phyloP scores from a whole-genome alignment of 1,140 invertebrate genomes.

The Apis laboriosa region DNA sequence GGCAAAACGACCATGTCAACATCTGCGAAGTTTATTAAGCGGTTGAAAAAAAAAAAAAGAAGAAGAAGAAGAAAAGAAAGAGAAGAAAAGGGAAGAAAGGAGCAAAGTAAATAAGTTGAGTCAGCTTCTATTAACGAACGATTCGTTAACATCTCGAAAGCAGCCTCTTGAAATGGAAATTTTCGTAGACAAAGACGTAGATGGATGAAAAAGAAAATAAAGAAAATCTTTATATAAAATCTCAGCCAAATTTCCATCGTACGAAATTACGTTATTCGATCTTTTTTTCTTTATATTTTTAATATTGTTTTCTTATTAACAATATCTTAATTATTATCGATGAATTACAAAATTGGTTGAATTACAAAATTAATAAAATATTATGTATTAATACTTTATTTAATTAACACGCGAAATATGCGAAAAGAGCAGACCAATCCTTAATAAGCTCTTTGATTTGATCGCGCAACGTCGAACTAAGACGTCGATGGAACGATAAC shows the following conservation, averaged over 20 bases:
- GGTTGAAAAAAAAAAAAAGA: background rate
- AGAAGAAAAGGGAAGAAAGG: background rate
- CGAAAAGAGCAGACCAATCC: background rate
- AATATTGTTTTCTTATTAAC: no score
- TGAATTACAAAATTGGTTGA: no score
- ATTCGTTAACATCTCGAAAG: background rate
- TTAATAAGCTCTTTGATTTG: background rate
- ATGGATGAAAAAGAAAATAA: background rate
- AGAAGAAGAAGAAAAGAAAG: background rate
- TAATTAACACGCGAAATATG: background rate
- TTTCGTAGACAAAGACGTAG: no score
- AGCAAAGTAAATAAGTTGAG: background rate
- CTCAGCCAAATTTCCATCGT: background rate
- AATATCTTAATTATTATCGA: no score
- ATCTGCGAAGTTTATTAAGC: background rate
- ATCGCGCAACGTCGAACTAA: background rate
- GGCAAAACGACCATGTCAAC: conserved; percentile 11
- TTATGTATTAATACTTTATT: no score
- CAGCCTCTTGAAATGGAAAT: background rate
- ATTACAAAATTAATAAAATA: no score
- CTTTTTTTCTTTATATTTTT: no score
- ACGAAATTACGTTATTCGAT: no score
- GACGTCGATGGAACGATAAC: conserved; percentile 12
- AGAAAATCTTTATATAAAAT: background rate
- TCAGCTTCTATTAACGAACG: background rate